phyloP scores from a whole-genome alignment of 2,797 vertebrate species.

The Syndactyla subalaris region DNA sequence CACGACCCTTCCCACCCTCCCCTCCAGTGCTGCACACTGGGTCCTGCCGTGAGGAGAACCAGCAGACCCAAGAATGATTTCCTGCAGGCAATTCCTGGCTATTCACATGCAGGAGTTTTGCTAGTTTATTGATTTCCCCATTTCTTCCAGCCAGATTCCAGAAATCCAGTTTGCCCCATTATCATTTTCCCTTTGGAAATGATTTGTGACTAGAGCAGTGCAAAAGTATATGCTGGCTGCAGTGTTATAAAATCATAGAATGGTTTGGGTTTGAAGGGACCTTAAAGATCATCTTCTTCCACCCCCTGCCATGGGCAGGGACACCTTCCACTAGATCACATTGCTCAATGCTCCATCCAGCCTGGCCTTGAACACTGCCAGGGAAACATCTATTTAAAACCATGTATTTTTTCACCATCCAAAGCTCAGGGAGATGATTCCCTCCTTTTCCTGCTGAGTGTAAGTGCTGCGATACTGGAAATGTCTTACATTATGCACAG shows the following conservation, averaged over 20 bases:
- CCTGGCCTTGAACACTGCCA: not conserved
- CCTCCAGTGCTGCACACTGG: not conserved
- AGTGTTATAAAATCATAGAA: not conserved
- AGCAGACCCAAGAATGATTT: not conserved
- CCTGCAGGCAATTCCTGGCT: not conserved
- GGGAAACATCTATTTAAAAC: not conserved
- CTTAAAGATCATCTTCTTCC: not conserved
- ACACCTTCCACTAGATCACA: not conserved
- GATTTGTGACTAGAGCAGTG: not conserved
- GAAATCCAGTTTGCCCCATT: conserved; percentile 13
- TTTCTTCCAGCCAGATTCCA: conserved; percentile 27
- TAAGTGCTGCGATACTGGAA: not conserved
- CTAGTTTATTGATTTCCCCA: conserved; percentile 20
- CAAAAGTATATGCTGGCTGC: not conserved
- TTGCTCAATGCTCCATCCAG: not conserved
- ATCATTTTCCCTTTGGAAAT: not conserved
- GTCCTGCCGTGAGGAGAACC: not conserved
- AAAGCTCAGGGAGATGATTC: not conserved
- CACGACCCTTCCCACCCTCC: not conserved
- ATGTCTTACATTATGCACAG: not conserved
- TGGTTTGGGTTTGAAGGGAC: not conserved
- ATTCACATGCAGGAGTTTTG: not conserved
- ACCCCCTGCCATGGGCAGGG: not conserved
- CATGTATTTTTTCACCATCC: not conserved
- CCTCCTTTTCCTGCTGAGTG: not conserved